Conservation (phyloP, 23 tunicate species). For the Trididemnum miniatum region DNA sequence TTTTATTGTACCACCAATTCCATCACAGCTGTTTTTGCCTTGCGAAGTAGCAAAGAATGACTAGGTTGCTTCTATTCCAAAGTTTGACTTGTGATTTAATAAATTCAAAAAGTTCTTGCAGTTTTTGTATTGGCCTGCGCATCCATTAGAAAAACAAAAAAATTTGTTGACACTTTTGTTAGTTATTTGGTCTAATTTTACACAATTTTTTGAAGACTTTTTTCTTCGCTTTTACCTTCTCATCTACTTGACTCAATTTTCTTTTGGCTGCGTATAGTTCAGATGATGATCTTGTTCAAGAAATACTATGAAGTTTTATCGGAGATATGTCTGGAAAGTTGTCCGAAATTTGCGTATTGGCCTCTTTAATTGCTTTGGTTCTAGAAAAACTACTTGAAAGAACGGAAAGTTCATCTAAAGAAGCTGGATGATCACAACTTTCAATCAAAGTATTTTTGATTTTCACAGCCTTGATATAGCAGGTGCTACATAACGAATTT, state of each 20-base stretch:
- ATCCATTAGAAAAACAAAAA: not conserved
- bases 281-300: not conserved
- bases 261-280: not conserved
- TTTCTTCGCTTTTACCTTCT: not conserved
- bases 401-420: no score
- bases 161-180: not conserved
- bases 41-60: constrained; percentile 5
- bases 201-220: no score
- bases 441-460: no score
- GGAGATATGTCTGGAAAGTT: no score
- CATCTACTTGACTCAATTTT: constrained; percentile 6
- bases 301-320: constrained; percentile 16
- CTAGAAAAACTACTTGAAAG: no score
- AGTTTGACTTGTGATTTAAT: not conserved
- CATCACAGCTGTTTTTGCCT: constrained; percentile 18
- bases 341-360: no score
- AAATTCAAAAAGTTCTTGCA: constrained; percentile 19
- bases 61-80: not conserved
- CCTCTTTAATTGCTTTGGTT: no score
- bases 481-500: no score
- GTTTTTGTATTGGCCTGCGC: constrained; percentile 26
- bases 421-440: no score
- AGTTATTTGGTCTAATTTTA: not conserved
- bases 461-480: no score
- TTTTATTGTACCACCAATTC: constrained; percentile 10